Conservation (phyloP, 1,140 invertebrate genomes). For the Phymastichus coffea region DNA sequence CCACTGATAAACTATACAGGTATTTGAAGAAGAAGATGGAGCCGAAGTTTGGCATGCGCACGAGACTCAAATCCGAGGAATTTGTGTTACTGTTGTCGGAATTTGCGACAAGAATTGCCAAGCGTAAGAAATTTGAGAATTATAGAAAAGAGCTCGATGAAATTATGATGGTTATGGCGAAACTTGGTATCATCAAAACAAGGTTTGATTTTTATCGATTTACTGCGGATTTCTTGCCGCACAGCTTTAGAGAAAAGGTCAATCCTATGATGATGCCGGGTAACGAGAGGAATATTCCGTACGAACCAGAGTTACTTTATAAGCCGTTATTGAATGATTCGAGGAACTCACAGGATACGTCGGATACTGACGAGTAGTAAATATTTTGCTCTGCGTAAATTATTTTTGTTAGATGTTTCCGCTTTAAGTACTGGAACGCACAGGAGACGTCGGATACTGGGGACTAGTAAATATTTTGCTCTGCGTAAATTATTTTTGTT, state of each 20-base stretch:
- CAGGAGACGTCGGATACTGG: too few species aligned
- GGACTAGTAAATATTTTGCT: too few species aligned
- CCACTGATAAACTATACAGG: constrained; percentile 41
- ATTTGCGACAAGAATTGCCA: constrained; percentile 20
- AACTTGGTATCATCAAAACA: constrained; percentile 35
- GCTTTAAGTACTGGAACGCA: too few species aligned
- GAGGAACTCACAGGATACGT: background rate
- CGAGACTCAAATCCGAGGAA: constrained; percentile 38
- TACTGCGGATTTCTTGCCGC: constrained; percentile 43
- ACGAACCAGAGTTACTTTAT: constrained; percentile 27
- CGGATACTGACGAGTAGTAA: too few species aligned
- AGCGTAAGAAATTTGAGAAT: constrained; percentile 33
- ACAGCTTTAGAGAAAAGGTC: constrained; percentile 41
- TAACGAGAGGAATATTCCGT: constrained; percentile 41
- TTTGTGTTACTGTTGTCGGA: constrained; percentile 34
- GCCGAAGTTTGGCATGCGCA: constrained; percentile 32
- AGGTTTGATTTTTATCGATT: constrained; percentile 44
- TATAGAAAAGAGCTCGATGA: constrained; percentile 33
- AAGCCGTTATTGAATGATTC: constrained; percentile 28
- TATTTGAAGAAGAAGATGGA: constrained; percentile 43
- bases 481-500: too few species aligned
- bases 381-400: too few species aligned
- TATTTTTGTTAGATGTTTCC: too few species aligned
- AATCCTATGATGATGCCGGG: constrained; percentile 43
- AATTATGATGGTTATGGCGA: constrained; percentile 42